Evolutionary conservation across 2,888 invertebrate species (phyloP), one percentile per base, ranked within the genome.

Genomic region (Oxytorus armatus): DNA sequence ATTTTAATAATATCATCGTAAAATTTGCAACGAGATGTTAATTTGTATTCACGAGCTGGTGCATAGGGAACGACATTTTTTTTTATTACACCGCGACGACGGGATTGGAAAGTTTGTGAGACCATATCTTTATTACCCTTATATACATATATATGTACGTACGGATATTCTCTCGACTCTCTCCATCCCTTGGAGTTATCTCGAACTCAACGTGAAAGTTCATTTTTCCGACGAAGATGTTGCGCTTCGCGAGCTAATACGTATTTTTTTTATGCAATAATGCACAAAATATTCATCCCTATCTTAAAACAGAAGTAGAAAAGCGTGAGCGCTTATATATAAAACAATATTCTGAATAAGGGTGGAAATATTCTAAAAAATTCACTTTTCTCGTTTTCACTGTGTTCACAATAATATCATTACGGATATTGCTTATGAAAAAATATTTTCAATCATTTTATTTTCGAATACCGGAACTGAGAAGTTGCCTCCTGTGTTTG

Each of bases 1-100:
- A 77, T 79, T 79, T 79, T 79, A 77, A 82, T 82, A 82, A 82
- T 76, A 79, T 57, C 55, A 49, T 61, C 81, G 72, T 73, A 53
- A 42, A 72, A 76, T 82, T 79, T 77, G 63, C 79, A 82, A 79
- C 66, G 69, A 65, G 59, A 79, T 79, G 74, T 76, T 79, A 79
- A 82, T 79, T 82, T 79, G 72, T 72, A 79, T 79, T 79, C 79
- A 79, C 72, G 66, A 70, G 72, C 39, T 59, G 75, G 59, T 68
- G 72, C 53, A 61, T 14, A 25, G 51, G 66, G 65, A 53, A 72
- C 44, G 65, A 76, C 70, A 14, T 16, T 51, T 51, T 55, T 66
- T 75, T 68, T 78, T 51, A 69, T 61, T 36, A 55, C 63, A 69
- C 55, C 59, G 51, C 65, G 57, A 72, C 75, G 65, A 70, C 47